A percentile compares a stretch with the other conserved stretches of the same genome.
Evolutionary conservation across 1,140 invertebrate genomes (phyloP).

Genomic region (Luehdorfia chinensis): DNA sequence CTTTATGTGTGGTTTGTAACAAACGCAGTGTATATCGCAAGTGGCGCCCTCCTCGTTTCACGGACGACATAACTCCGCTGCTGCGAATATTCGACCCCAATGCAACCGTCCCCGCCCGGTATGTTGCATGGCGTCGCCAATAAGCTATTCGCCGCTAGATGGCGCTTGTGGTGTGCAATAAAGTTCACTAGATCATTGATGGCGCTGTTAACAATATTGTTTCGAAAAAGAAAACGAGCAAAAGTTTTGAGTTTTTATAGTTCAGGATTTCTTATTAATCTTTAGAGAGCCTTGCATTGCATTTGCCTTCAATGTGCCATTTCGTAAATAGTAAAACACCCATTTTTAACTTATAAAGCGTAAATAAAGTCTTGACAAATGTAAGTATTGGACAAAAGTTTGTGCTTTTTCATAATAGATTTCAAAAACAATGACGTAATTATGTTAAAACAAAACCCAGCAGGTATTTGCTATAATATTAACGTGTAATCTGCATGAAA

Average conservation of each 20-base stretch:
- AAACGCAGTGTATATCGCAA: conserved; percentile 80
- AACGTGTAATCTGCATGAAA: neutral
- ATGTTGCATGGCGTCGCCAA: conserved; percentile 63
- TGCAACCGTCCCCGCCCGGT: conserved; percentile 70
- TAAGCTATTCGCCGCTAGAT: conserved; percentile 49
- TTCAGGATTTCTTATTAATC: conserved; percentile 9
- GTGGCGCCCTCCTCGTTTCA: conserved; percentile 84
- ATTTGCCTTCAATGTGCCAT: conserved; percentile 8
- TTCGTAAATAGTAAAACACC: too few species aligned
- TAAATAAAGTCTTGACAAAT: too few species aligned
- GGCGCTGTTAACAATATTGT: conserved; percentile 32
- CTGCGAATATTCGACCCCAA: conserved; percentile 85
- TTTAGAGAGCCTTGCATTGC: conserved; percentile 25
- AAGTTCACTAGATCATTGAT: conserved; percentile 44
- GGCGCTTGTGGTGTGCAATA: conserved; percentile 58
- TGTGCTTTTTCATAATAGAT: neutral
- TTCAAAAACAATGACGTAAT: neutral
- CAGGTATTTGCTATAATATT: neutral
- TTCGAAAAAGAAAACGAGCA: conserved; percentile 12
- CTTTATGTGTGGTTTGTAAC: conserved; percentile 46
- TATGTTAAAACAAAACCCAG: too few species aligned
- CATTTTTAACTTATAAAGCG: too few species aligned
- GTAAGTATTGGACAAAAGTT: neutral
- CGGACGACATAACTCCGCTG: conserved; percentile 85
- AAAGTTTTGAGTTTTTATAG: neutral